Evolutionary conservation across 2,888 invertebrate genomes (phyloP).

Genomic region (Hypercompe scribonia): DNA sequence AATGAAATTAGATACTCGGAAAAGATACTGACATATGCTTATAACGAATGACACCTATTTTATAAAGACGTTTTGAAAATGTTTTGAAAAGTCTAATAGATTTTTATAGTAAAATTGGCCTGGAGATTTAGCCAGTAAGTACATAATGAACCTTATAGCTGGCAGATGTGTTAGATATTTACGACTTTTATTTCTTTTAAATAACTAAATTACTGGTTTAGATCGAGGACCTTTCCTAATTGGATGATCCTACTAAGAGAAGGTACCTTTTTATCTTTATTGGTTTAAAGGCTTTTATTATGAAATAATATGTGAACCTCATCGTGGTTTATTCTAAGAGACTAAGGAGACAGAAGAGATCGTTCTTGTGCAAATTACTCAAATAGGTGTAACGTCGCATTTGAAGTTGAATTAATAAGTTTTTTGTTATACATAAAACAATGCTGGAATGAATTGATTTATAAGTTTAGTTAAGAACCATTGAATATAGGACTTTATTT

Average conservation of each 20-base stretch:
- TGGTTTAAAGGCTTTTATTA: too few relatives aligned
- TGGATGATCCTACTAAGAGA: neutral
- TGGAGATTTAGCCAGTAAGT: neutral
- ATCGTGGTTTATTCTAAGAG: too few relatives aligned
- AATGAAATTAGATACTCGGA: neutral
- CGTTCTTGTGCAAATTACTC: too few relatives aligned
- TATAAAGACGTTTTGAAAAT: neutral
- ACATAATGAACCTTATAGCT: neutral
- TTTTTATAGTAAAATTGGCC: neutral
- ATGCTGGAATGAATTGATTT: too few relatives aligned
- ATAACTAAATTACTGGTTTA: neutral
- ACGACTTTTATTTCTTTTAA: neutral
- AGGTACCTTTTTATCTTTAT: too few relatives aligned
- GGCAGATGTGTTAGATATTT: neutral
- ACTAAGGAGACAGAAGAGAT: too few relatives aligned
- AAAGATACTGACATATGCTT: neutral
- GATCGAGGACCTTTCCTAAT: neutral
- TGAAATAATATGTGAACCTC: too few relatives aligned
- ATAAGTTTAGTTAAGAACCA: neutral
- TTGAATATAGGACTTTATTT: neutral
- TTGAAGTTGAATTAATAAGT: too few relatives aligned
- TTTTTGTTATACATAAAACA: too few relatives aligned
- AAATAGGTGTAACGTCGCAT: too few relatives aligned
- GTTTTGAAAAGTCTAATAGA: neutral
- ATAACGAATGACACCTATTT: neutral